These are phyloP conservation scores for Macrobrachium rosenbergii DNA, from an alignment of 1,140 invertebrate species.

Conservation along the genomic window DNA sequence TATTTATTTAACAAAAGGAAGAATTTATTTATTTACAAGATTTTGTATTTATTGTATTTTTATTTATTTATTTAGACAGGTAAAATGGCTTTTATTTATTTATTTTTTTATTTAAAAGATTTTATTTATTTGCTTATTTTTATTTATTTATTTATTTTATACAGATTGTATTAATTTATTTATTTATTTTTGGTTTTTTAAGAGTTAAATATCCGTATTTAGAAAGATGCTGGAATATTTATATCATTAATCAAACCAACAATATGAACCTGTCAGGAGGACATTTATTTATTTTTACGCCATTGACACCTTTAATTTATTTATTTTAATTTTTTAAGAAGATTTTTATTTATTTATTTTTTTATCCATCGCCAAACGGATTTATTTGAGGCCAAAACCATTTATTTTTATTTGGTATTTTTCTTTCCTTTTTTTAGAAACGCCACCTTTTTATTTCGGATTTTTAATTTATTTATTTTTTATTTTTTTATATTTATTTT, in stretches of 20 bases:
- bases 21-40: not conserved
- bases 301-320: too few species aligned
- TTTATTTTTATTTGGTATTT: not conserved
- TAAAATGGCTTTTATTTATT: not conserved
- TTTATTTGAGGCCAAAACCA: not conserved
- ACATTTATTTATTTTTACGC: too few species aligned
- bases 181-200: not conserved
- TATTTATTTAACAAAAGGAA: not conserved
- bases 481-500: not conserved
- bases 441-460: not conserved
- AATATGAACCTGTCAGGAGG: too few species aligned
- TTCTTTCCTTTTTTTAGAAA: not conserved
- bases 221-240: not conserved
- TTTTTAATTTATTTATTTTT: not conserved
- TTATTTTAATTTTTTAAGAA: too few species aligned
- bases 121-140: too few species aligned
- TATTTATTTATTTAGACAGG: not conserved
- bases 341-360: not conserved
- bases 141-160: not conserved
- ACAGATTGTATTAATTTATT: not conserved
- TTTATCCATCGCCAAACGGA: not conserved
- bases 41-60: not conserved
- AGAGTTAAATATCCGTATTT: not conserved
- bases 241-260: not conserved
- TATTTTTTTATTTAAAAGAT: not conserved